These are phyloP conservation scores for Campylorhamphus procurvoides DNA, from an alignment of 2,113 vertebrate species.

Conservation along the genomic window DNA sequence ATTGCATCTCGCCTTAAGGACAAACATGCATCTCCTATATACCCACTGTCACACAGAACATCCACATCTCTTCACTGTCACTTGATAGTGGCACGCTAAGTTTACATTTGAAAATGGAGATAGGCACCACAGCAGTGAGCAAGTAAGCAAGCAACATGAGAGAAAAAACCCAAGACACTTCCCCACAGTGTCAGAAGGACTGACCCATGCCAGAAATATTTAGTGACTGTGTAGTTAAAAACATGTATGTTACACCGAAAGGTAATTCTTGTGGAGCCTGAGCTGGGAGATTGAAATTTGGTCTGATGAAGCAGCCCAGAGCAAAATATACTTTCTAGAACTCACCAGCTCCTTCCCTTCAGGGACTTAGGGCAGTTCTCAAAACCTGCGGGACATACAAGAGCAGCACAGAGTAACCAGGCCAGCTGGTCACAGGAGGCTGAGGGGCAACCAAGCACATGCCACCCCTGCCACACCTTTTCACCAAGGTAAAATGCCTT, in stretches of 20 bases:
- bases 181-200: neutral
- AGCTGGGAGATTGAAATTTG: neutral
- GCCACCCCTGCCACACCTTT: neutral
- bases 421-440: neutral
- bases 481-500: neutral
- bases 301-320: neutral
- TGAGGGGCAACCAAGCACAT: neutral
- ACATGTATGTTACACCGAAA: neutral
- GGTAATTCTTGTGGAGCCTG: neutral
- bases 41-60: constrained; percentile 39
- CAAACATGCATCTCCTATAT: constrained; percentile 50
- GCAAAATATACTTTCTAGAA: neutral
- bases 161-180: neutral
- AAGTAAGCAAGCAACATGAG: neutral
- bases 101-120: constrained; percentile 13
- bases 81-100: neutral
- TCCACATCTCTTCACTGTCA: constrained; percentile 40
- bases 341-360: neutral
- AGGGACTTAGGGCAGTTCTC: neutral
- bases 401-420: neutral
- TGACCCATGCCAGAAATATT: neutral
- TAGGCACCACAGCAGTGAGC: neutral
- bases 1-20: neutral
- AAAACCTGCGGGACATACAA: neutral
- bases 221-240: neutral